These are phyloP conservation scores for Pterocles gutturalis DNA, from an alignment of 2,113 vertebrate genomes.

Conservation along the genomic window DNA sequence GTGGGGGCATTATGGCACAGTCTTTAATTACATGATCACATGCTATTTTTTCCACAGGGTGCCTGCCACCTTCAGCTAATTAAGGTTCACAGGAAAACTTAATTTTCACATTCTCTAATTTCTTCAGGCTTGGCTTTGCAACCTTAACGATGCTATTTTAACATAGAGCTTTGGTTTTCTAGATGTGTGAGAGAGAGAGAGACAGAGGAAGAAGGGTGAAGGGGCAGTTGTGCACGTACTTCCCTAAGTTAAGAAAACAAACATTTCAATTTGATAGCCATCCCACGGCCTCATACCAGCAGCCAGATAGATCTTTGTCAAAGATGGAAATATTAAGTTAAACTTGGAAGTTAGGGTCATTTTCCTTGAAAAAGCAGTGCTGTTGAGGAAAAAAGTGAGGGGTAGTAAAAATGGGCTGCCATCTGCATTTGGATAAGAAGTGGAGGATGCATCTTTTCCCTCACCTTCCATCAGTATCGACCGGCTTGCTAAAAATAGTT, in stretches of 20 bases:
- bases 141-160: slow-evolving; percentile 39
- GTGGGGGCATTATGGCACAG: slow-evolving; percentile 62
- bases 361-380: neutral
- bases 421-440: neutral
- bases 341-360: neutral
- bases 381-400: neutral
- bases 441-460: neutral
- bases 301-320: neutral
- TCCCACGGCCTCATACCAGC: neutral
- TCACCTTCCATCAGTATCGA: neutral
- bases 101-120: slow-evolving; percentile 64
- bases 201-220: neutral
- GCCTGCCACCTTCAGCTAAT: slow-evolving; percentile 63
- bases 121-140: slow-evolving; percentile 51
- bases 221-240: accelerated
- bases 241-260: neutral
- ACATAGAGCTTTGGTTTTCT: neutral
- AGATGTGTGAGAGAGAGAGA: neutral
- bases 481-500: neutral
- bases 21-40: slow-evolving; percentile 71
- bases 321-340: neutral
- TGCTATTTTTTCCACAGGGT: slow-evolving; percentile 52
- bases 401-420: accelerated
- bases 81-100: slow-evolving; percentile 64
- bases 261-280: neutral